Evolutionary conservation across 2,888 invertebrate genomes (phyloP).

Genomic region (Brachyptera putata): DNA sequence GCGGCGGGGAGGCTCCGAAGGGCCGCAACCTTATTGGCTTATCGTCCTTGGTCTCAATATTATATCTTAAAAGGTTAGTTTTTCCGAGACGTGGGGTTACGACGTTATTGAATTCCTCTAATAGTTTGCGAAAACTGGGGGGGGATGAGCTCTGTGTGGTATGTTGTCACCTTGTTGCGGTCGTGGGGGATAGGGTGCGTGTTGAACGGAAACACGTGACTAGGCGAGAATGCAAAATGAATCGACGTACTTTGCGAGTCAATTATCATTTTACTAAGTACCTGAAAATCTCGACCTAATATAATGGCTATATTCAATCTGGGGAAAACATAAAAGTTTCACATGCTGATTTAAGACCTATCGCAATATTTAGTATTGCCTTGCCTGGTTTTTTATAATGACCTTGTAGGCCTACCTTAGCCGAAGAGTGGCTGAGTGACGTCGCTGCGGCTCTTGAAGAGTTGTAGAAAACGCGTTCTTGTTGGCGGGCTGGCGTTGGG

Average conservation of each 20-base stretch:
- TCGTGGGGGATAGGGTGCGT: too few species aligned
- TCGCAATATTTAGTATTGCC: too few species aligned
- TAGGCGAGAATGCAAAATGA: too few species aligned
- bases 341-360: too few species aligned
- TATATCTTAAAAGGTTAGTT: too few species aligned
- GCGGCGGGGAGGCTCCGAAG: background rate
- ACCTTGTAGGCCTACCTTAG: too few species aligned
- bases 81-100: background rate
- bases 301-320: too few species aligned
- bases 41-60: background rate
- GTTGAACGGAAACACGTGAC: background rate
- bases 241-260: background rate
- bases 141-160: background rate
- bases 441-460: too few species aligned
- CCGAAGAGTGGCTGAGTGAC: too few species aligned
- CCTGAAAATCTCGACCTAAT: background rate
- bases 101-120: background rate
- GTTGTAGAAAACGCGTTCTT: too few species aligned
- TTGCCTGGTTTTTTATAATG: too few species aligned
- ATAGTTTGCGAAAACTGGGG: background rate
- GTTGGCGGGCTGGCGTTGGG: too few species aligned
- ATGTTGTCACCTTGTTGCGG: background rate
- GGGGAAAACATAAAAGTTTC: background rate
- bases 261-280: background rate
- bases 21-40: background rate